Evolutionary conservation across 2,797 vertebrate species (phyloP).

Genomic region (Darevskia nairensis): DNA sequence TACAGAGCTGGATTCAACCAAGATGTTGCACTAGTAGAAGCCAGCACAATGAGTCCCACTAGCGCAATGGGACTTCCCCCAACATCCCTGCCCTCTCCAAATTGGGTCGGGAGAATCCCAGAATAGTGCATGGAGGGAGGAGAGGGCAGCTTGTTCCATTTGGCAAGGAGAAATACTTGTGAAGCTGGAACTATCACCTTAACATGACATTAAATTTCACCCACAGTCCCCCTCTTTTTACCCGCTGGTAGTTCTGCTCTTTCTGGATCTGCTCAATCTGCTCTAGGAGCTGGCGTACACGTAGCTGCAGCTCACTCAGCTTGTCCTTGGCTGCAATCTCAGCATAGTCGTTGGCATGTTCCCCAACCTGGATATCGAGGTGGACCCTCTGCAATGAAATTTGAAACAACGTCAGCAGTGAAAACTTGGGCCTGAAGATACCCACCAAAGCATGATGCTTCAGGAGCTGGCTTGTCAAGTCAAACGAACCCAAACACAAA

Average conservation of each 20-base stretch:
- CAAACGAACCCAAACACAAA: neutral
- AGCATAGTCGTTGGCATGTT: conserved; percentile 93
- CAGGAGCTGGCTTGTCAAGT: neutral
- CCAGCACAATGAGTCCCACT: too few species aligned
- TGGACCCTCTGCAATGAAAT: conserved; percentile 85
- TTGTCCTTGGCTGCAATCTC: conserved; percentile 95
- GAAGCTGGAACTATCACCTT: too few species aligned
- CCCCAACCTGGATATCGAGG: conserved; percentile 92
- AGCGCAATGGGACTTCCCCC: too few species aligned
- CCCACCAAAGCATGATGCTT: neutral
- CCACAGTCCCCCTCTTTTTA: conserved; percentile 62
- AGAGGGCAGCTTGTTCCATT: too few species aligned
- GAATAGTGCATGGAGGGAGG: too few species aligned
- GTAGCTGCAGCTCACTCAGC: conserved; percentile 89
- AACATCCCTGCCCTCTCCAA: too few species aligned
- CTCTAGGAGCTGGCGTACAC: conserved; percentile 91
- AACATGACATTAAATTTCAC: too few species aligned
- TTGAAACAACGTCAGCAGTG: neutral
- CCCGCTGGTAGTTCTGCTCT: conserved; percentile 94
- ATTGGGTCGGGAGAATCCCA: too few species aligned
- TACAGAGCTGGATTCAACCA: too few species aligned
- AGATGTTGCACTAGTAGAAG: too few species aligned
- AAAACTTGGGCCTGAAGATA: neutral
- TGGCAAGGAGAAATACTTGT: too few species aligned
- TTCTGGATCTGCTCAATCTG: conserved; percentile 96